Percentiles rank a stretch among this genome's conserved stretches.
Evolutionary conservation across 2,888 invertebrate species (phyloP).

Genomic region (Meandrusa payeni): DNA sequence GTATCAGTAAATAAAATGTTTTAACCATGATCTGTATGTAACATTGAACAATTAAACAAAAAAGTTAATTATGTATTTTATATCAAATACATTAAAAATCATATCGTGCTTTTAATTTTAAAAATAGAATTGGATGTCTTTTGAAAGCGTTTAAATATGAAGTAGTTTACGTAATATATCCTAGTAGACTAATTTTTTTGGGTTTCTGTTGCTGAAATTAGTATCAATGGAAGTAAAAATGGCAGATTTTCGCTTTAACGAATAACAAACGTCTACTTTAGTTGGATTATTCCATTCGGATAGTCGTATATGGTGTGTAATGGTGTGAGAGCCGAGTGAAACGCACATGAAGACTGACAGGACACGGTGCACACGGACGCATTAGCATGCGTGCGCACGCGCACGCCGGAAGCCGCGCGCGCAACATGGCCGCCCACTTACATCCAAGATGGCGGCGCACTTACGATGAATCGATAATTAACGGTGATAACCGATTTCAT

Average conservation of each 20-base stretch:
- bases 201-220: too few species aligned
- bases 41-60: too few species aligned
- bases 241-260: neutral
- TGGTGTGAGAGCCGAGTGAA: conserved; percentile 42
- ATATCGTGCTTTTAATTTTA: too few species aligned
- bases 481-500: conserved; percentile 72
- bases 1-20: conserved; percentile 7
- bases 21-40: neutral
- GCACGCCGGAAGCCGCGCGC: conserved; percentile 72
- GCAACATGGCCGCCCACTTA: conserved; percentile 68
- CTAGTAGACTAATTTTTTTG: too few species aligned
- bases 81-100: too few species aligned
- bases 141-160: too few species aligned
- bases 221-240: too few species aligned
- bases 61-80: too few species aligned
- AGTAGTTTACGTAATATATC: too few species aligned
- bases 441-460: conserved; percentile 72
- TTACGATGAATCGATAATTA: conserved; percentile 71
- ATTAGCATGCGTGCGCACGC: conserved; percentile 75
- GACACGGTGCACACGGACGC: conserved; percentile 55
- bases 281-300: conserved; percentile 7
- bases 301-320: conserved; percentile 17
- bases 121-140: too few species aligned
- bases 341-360: conserved; percentile 48
- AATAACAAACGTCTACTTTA: too few species aligned